These are phyloP conservation scores for Petrolisthes manimaculis DNA, from an alignment of 2,888 invertebrate genomes.

Conservation along the genomic window DNA sequence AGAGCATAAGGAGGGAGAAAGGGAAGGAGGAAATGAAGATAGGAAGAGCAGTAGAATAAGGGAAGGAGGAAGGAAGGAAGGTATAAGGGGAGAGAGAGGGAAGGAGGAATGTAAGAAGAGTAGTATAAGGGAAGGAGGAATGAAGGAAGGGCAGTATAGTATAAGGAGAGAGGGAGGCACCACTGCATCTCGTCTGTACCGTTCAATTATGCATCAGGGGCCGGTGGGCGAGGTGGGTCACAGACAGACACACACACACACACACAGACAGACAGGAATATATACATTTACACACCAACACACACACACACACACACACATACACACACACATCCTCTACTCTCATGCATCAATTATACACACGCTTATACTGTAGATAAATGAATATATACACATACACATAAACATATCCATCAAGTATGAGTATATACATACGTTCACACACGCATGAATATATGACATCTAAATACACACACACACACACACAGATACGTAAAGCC, in stretches of 20 bases:
- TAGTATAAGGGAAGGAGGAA: neutral
- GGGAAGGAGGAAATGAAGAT: neutral
- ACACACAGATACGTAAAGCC: neutral
- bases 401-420: conserved; percentile 3
- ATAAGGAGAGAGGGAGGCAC: neutral
- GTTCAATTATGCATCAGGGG: conserved; percentile 48
- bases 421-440: neutral
- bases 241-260: conserved; percentile 19
- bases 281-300: neutral
- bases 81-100: neutral
- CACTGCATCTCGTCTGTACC: conserved; percentile 31
- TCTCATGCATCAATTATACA: neutral
- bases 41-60: neutral
- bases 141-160: too few relatives aligned
- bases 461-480: neutral
- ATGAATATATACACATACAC: conserved; percentile 14
- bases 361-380: neutral
- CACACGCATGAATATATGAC: neutral
- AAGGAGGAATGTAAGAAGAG: neutral
- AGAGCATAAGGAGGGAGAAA: neutral
- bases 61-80: neutral
- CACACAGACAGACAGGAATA: conserved; percentile 1
- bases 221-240: conserved; percentile 20
- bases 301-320: neutral
- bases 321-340: neutral